A percentile compares a stretch with the other conserved stretches of the same genome.
Evolutionary conservation across 2,113 vertebrate genomes (phyloP).

Genomic region (Hemiprocne comata): DNA sequence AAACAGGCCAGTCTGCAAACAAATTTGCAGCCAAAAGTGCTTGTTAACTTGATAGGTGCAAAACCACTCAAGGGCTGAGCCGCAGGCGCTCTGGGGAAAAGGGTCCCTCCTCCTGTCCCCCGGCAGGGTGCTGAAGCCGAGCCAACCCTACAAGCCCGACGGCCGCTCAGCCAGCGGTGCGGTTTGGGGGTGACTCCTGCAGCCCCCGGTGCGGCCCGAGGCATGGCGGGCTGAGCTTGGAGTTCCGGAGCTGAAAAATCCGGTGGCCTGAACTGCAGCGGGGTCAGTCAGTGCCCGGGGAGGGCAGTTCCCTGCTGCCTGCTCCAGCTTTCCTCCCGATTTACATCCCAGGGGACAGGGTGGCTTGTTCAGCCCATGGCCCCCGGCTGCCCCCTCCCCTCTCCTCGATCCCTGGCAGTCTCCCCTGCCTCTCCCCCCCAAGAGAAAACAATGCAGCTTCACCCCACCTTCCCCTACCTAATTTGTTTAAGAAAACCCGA

Average conservation of each 20-base stretch:
- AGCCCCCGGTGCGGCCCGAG: too few species aligned
- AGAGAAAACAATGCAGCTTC: neutral
- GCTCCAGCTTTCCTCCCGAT: neutral
- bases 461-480: neutral
- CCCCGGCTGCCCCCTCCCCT: neutral
- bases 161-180: neutral
- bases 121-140: rapidly evolving
- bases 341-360: neutral
- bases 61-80: neutral
- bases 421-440: neutral
- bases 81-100: neutral
- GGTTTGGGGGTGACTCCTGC: too few species aligned
- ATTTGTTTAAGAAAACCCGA: neutral
- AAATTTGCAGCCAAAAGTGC: neutral
- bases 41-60: neutral
- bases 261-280: neutral
- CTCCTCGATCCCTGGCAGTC: neutral
- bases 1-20: neutral
- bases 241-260: neutral
- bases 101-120: neutral
- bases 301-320: neutral
- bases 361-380: neutral
- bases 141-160: neutral
- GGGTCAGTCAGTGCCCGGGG: neutral
- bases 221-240: too few species aligned